Evolutionary conservation across 2,797 vertebrate species (phyloP).

Genomic region (Cossypha polioptera): DNA sequence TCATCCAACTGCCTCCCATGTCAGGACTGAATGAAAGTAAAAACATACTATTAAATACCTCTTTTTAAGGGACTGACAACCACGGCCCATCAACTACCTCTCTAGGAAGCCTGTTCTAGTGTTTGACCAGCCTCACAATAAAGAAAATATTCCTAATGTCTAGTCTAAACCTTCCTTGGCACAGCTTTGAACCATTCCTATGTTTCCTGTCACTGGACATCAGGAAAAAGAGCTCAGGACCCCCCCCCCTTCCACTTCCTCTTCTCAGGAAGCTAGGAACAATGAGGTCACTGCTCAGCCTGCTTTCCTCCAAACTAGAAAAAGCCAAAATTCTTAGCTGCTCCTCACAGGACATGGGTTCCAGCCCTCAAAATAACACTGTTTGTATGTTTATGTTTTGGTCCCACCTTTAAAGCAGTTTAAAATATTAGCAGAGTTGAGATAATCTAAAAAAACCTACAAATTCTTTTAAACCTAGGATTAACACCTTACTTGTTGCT

Average conservation of each 20-base stretch:
- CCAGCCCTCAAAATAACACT: not conserved
- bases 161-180: not conserved
- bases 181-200: not conserved
- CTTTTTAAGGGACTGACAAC: not conserved
- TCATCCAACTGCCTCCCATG: accelerated
- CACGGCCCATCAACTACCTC: accelerated
- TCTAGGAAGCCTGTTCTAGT: not conserved
- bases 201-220: accelerated
- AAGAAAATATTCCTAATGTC: not conserved
- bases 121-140: not conserved
- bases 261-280: not conserved
- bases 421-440: not conserved
- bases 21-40: not conserved
- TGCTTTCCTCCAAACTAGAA: not conserved
- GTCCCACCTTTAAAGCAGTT: not conserved
- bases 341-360: not conserved
- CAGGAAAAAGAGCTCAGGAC: not conserved
- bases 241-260: not conserved
- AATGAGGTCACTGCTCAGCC: not conserved
- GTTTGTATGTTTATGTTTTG: not conserved
- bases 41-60: not conserved
- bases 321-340: not conserved
- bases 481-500: not conserved
- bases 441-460: accelerated
- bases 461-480: not conserved